These are phyloP conservation scores for Drosophila nigromelanica DNA, from an alignment of 1,140 invertebrate species.

Conservation along the genomic window DNA sequence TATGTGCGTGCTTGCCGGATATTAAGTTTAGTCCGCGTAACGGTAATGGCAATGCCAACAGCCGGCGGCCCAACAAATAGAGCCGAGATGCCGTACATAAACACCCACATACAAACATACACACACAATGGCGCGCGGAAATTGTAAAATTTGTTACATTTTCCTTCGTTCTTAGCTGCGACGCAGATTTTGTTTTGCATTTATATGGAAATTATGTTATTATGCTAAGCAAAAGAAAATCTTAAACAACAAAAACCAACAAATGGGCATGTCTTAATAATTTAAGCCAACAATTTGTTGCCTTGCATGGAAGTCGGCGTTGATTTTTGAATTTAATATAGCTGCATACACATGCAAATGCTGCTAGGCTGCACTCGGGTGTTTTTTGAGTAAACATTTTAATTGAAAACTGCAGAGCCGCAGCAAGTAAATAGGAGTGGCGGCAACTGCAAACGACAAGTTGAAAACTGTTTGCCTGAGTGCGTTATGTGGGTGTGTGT, in stretches of 20 bases:
- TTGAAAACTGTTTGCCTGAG: constrained; percentile 45
- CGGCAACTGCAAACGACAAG: constrained; percentile 65
- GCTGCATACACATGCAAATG: constrained; percentile 46
- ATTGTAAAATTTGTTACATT: constrained; percentile 78
- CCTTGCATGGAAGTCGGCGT: background rate
- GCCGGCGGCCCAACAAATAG: constrained; percentile 56
- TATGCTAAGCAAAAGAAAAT: constrained; percentile 35
- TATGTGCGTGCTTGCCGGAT: constrained; percentile 50
- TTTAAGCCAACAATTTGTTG: constrained; percentile 20
- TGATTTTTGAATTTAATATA: background rate
- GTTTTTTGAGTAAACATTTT: constrained; percentile 70
- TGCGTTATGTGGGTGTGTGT: constrained; percentile 17
- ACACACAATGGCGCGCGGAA: constrained; percentile 61
- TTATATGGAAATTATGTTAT: constrained; percentile 45
- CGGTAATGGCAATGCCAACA: constrained; percentile 73
- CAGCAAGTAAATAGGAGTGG: constrained; percentile 69
- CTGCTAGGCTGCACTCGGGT: background rate
- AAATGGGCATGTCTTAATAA: constrained; percentile 11
- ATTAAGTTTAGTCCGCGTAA: constrained; percentile 74
- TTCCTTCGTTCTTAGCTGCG: constrained; percentile 40
- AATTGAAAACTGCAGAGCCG: constrained; percentile 75
- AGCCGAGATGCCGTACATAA: constrained; percentile 21
- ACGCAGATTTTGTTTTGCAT: constrained; percentile 43
- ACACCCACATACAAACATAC: background rate
- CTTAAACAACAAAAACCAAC: constrained; percentile 11